A percentile compares a stretch with the other conserved stretches of the same genome.
Conservation (phyloP, 2,797 vertebrate species). For the Karalla daura region DNA sequence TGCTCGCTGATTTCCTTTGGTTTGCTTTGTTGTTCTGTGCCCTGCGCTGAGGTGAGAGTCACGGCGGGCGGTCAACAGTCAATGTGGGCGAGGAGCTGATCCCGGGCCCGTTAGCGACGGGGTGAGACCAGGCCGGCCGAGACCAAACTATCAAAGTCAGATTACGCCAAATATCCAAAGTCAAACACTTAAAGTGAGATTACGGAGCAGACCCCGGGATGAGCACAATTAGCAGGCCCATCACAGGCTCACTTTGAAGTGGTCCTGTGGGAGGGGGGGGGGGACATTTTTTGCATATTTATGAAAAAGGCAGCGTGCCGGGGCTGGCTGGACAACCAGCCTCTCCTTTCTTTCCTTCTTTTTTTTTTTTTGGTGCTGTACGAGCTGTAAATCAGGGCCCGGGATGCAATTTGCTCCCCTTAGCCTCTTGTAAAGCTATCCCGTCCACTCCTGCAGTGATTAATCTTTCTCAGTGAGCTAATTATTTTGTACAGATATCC, state of each 20-base stretch:
- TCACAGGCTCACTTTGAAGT: conserved; percentile 45
- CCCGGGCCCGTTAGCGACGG: conserved; percentile 52
- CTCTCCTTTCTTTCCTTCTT: conserved; percentile 35
- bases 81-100: conserved; percentile 45
- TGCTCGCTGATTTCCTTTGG: conserved; percentile 12
- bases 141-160: conserved; percentile 60
- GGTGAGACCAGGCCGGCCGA: conserved; percentile 34
- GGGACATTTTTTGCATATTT: conserved; percentile 72
- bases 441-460: conserved; percentile 83
- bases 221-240: conserved; percentile 44
- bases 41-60: conserved; percentile 42
- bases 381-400: conserved; percentile 82
- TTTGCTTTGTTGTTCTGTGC: conserved; percentile 41
- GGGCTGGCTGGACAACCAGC: conserved; percentile 52
- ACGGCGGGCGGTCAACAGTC: conserved; percentile 56
- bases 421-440: conserved; percentile 89
- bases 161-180: conserved; percentile 68
- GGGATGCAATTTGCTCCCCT: conserved; percentile 86
- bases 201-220: conserved; percentile 22
- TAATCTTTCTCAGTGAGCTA: conserved; percentile 87
- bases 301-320: conserved; percentile 67
- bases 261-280: conserved; percentile 20
- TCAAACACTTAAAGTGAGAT: conserved; percentile 63
- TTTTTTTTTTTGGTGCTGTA: conserved; percentile 74
- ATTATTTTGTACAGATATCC: conserved; percentile 91